Conservation (phyloP, 2,888 invertebrate genomes). For the Panopea generosa region DNA sequence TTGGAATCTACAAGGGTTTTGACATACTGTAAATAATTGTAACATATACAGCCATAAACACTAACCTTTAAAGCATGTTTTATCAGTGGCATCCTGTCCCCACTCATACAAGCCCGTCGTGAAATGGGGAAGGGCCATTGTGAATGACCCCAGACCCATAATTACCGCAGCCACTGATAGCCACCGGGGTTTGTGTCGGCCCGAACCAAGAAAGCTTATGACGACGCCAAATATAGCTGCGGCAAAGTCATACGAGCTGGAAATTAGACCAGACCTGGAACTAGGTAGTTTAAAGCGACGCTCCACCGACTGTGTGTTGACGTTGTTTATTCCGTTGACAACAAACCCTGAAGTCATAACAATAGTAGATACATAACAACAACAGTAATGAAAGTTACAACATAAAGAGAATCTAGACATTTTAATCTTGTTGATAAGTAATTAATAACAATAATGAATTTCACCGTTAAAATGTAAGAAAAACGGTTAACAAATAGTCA, state of each 20-base stretch:
- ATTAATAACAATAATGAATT: too few relatives aligned
- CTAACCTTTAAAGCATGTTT: constrained; percentile 11
- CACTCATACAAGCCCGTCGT: constrained; percentile 89
- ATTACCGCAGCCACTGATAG: constrained; percentile 91
- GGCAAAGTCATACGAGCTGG: constrained; percentile 82
- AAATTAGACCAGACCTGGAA: constrained; percentile 79
- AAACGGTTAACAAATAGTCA: too few relatives aligned
- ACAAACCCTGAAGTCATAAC: constrained; percentile 75
- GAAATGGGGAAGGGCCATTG: constrained; percentile 93
- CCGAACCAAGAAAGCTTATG: constrained; percentile 76
- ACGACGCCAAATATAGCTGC: constrained; percentile 79
- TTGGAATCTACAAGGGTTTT: too few relatives aligned
- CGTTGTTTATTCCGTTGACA: constrained; percentile 83
- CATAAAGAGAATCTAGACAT: too few relatives aligned
- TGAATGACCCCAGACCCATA: constrained; percentile 89
- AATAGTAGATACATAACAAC: too few relatives aligned
- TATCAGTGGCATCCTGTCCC: constrained; percentile 61
- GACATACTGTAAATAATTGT: too few relatives aligned
- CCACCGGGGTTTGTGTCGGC: constrained; percentile 87
- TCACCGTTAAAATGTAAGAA: too few relatives aligned
- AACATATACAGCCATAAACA: too few relatives aligned
- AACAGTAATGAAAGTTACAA: too few relatives aligned
- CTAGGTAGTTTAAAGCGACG: constrained; percentile 80
- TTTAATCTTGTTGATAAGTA: too few relatives aligned
- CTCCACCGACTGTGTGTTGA: constrained; percentile 81